Base-by-base conservation (phyloP, 2,888 invertebrate genomes). In the Oscheius sp. region DNA sequence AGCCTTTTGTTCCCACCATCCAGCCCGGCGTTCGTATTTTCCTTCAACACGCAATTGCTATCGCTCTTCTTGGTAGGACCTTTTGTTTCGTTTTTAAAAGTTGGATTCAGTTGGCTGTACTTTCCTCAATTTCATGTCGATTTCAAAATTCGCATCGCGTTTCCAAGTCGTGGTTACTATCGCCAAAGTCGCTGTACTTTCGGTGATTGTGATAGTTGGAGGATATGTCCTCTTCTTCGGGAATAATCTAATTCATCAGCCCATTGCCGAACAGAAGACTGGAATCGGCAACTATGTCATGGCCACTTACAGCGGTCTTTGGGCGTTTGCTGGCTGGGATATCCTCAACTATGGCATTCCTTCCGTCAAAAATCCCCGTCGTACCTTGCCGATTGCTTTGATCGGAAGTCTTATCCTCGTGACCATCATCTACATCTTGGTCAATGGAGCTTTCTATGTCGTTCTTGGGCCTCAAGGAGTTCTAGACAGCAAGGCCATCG, bases 231-330 rank as follows among this genome's bases (percentile, higher is more conserved):
- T 42, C 45, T 39, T 12, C n/a, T 17, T 12, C 4, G 48, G 33
- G 12, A 8, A 31, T 31, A 17, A 31, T 25, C 39, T 25, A 42
- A 3, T n/a, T 12, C 27, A 37, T 61, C 23, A 78, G 12, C 65
- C 70, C 5, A 72, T 79, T 46, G 70, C n/a, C 0, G 74, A 72
- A 2, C 72, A 68, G 34, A 69, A 70, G 12, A 76, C 66, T 45
- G 65, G 50, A 50, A 52, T 45, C 10, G 67, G 67, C 1, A 48
- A 17, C 20, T 15, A 27, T 10, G 48, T 46, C 2, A 57, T 67
- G 58, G 67, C 57, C 10, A 12, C 45, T 4, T 67, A 67, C 34
- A 37, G 34, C 20, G 67, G 48, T n/a, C 34, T 67, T 10, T 67
- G 67, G 67, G 23, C 50, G 10, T 67, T 34, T 34, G 67, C 67